Percentiles rank a stretch among this genome's conserved stretches.
These are phyloP conservation scores for Cynopterus brachyotis DNA, from an alignment of 2,113 vertebrate genomes.

Conservation along the genomic window DNA sequence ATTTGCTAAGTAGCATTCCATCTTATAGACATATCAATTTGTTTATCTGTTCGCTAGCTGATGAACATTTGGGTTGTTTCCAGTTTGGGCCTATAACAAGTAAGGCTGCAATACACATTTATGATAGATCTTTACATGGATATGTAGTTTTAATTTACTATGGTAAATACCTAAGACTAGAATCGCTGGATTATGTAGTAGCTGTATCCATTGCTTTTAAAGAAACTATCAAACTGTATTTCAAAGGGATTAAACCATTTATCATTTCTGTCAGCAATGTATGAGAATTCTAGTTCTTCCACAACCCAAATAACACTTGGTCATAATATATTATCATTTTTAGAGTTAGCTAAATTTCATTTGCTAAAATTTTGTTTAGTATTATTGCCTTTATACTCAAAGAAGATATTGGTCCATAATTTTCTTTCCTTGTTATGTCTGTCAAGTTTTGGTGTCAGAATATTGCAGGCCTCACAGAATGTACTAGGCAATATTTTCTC, in stretches of 20 bases:
- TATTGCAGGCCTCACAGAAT: background rate
- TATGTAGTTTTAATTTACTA: background rate
- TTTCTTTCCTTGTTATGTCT: background rate
- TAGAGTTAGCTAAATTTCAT: background rate
- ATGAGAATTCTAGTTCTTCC: background rate
- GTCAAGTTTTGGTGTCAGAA: background rate
- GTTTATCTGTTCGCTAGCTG: background rate
- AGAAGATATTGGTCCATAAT: background rate
- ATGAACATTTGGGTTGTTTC: background rate
- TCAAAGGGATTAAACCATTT: background rate
- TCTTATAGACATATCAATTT: background rate
- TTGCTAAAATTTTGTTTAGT: background rate
- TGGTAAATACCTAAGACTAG: background rate
- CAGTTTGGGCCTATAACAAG: background rate
- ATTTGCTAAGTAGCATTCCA: background rate
- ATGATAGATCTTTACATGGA: background rate
- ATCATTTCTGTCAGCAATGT: background rate
- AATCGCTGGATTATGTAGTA: background rate
- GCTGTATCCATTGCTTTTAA: background rate
- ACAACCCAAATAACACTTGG: background rate
- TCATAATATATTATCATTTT: background rate
- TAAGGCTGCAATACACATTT: background rate
- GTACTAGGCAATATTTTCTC: background rate
- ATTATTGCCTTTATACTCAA: background rate
- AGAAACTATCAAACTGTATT: background rate